Conservation (phyloP, 2,797 vertebrate genomes). For the Labroides dimidiatus region DNA sequence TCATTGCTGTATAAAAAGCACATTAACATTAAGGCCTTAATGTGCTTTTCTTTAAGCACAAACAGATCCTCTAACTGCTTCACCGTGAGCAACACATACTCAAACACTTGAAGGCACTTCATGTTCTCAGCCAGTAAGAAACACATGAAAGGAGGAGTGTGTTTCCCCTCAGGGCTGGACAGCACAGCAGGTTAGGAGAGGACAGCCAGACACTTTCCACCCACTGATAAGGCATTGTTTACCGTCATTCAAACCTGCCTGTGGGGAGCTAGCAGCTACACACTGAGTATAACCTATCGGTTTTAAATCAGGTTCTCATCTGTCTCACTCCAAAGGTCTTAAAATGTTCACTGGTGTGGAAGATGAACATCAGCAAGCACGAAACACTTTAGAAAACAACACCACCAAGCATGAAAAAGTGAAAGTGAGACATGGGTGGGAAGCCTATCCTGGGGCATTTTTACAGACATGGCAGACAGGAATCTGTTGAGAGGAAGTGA, state of each 20-base stretch:
- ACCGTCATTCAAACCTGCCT: conserved; percentile 39
- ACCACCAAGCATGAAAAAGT: conserved; percentile 10
- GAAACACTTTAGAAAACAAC: not conserved
- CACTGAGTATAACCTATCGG: conserved; percentile 29
- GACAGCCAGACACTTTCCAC: conserved; percentile 32
- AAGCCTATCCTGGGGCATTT: conserved; percentile 3
- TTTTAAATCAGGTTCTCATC: conserved; percentile 31
- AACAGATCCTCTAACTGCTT: conserved; percentile 8
- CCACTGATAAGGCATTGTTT: conserved; percentile 51
- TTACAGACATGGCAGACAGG: not conserved
- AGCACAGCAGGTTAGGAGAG: conserved; percentile 14
- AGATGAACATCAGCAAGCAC: conserved; percentile 28
- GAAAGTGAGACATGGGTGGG: not conserved
- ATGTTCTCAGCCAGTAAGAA: conserved; percentile 20
- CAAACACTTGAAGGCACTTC: conserved; percentile 11
- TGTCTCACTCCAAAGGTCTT: conserved; percentile 33
- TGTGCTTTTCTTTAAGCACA: not conserved
- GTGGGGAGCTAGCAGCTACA: not conserved
- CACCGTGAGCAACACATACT: conserved; percentile 11
- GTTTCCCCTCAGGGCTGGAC: conserved; percentile 4
- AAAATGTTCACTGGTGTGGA: conserved; percentile 17
- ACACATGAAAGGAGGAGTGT: conserved; percentile 24
- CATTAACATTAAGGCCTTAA: no score
- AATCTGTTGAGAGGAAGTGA: not conserved
- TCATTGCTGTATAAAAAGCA: no score